These are phyloP conservation scores for Apoda limacodes DNA, from an alignment of 2,888 invertebrate species.

Conservation along the genomic window DNA sequence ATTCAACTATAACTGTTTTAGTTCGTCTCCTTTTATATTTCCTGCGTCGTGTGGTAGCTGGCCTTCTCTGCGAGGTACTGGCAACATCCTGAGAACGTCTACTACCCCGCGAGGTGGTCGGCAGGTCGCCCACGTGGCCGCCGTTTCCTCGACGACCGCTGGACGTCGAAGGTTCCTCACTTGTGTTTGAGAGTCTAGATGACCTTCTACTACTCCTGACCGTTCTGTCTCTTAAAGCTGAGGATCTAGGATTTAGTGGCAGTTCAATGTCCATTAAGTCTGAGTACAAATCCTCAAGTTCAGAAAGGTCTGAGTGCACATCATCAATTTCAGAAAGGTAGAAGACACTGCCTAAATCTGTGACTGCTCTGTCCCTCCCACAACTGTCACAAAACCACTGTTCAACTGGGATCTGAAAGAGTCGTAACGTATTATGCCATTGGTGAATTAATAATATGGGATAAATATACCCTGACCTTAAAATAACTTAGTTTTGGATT, in stretches of 20 bases:
- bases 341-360: constrained; percentile 32
- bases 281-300: constrained; percentile 55
- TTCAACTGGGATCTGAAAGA: constrained; percentile 75
- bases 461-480: too few relatives aligned
- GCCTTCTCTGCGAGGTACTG: constrained; percentile 20
- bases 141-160: constrained; percentile 22
- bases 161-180: constrained; percentile 37
- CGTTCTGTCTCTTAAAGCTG: constrained; percentile 18
- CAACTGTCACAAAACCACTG: constrained; percentile 92
- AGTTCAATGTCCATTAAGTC: constrained; percentile 36
- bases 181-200: constrained; percentile 19
- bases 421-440: too few relatives aligned
- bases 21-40: constrained; percentile 48
- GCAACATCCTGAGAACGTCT: constrained; percentile 18
- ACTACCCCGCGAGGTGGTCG: constrained; percentile 24
- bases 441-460: too few relatives aligned
- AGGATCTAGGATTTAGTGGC: constrained; percentile 32
- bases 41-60: constrained; percentile 29
- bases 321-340: constrained; percentile 49
- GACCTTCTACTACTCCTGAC: constrained; percentile 23
- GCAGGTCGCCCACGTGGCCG: constrained; percentile 18
- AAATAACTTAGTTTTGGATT: too few relatives aligned
- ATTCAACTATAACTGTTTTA: constrained; percentile 75
- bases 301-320: constrained; percentile 42
- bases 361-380: constrained; percentile 14